Conservation (phyloP, 2,888 invertebrate species). For the Callyntrura sp. region DNA sequence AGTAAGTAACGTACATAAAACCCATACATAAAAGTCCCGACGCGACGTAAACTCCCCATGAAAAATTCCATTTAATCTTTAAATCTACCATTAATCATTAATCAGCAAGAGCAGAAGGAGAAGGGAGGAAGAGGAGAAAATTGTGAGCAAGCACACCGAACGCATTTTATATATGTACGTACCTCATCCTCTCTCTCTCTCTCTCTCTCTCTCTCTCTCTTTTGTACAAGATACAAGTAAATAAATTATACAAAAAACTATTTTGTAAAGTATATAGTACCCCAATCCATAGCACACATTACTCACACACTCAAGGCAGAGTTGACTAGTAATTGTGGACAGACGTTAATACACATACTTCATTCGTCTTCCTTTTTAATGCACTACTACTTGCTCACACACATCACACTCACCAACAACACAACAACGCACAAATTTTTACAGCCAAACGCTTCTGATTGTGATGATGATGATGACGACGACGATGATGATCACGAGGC, state of each 20-base stretch:
- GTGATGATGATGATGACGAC: slow-evolving; percentile 24
- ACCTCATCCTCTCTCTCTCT: background rate
- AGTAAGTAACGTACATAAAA: slow-evolving; percentile 52
- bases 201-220: no score
- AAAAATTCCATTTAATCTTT: slow-evolving; percentile 77
- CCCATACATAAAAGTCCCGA: slow-evolving; percentile 63
- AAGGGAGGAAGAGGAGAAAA: background rate
- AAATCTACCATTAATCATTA: slow-evolving; percentile 76
- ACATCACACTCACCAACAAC: background rate
- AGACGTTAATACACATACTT: slow-evolving; percentile 39
- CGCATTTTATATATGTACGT: background rate
- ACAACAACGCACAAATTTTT: slow-evolving; percentile 46
- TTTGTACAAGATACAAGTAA: no score
- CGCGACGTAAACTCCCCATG: slow-evolving; percentile 75
- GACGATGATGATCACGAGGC: background rate
- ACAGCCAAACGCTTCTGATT: slow-evolving; percentile 54
- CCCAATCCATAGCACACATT: background rate
- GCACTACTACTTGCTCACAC: slow-evolving; percentile 28
- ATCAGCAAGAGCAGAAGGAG: slow-evolving; percentile 60
- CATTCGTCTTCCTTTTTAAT: slow-evolving; percentile 21
- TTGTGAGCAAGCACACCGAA: background rate
- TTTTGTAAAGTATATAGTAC: slow-evolving; percentile 3
- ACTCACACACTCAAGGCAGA: slow-evolving; percentile 1
- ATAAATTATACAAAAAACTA: background rate
- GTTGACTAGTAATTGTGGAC: slow-evolving; percentile 37